Conservation (phyloP, 1,140 invertebrate species). For the Eurosta solidaginis region DNA sequence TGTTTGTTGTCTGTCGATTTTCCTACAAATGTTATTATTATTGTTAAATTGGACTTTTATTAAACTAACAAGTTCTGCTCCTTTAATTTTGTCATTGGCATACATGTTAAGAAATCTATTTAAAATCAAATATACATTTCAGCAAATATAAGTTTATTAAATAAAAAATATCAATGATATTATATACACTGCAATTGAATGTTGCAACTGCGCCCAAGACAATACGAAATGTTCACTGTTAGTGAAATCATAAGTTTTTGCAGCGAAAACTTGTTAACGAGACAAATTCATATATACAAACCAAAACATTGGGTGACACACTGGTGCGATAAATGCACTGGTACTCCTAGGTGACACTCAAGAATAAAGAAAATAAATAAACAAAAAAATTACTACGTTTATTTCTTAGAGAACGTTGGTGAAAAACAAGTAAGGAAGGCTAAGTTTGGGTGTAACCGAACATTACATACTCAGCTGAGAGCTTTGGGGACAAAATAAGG, state of each 20-base stretch:
- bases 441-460: no score
- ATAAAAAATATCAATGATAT: not conserved
- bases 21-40: not conserved
- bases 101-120: conserved; percentile 6
- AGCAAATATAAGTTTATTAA: not conserved
- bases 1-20: conserved; percentile 10
- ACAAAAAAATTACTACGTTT: no score
- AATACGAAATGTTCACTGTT: not conserved
- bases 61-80: conserved; percentile 23
- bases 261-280: not conserved
- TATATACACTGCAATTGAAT: not conserved
- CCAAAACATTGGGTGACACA: not conserved
- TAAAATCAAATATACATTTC: not conserved
- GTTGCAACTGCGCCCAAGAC: not conserved
- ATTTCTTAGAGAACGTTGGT: no score
- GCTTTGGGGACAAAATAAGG: no score
- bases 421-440: no score
- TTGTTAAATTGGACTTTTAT: not conserved
- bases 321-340: not conserved
- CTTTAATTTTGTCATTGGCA: conserved; percentile 30
- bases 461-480: no score
- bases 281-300: not conserved
- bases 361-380: not conserved
- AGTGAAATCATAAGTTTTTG: not conserved
- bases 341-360: not conserved